A percentile compares a stretch with the other conserved stretches of the same genome.
These are phyloP conservation scores for Turritopsis rubra DNA, from an alignment of 30 jellyfish, hydroid and myxozoan genomes.

Conservation along the genomic window DNA sequence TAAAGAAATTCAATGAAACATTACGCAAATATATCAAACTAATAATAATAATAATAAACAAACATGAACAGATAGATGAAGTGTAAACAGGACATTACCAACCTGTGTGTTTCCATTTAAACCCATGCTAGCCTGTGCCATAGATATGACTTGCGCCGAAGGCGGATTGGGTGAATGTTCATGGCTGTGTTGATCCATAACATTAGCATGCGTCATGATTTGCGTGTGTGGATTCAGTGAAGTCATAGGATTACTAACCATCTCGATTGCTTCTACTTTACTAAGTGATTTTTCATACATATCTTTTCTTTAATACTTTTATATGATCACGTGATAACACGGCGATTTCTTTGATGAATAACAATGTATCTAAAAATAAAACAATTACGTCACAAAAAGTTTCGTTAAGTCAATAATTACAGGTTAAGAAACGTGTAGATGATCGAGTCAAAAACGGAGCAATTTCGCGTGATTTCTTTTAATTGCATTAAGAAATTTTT, in stretches of 20 bases:
- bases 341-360: background rate
- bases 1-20: background rate
- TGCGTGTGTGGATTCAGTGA: conserved; percentile 16
- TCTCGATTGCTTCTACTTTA: conserved; percentile 14
- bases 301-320: background rate
- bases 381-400: background rate
- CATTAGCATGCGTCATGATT: background rate
- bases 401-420: background rate
- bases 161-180: background rate
- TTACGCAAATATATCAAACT: background rate
- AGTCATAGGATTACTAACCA: conserved; percentile 15
- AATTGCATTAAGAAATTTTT: too few species aligned
- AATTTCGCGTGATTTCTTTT: background rate
- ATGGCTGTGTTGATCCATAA: background rate
- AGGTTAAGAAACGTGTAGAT: background rate
- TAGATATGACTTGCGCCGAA: background rate
- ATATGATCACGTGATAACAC: background rate
- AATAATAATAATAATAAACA: background rate
- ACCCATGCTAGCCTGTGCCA: background rate
- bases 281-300: conserved; percentile 7
- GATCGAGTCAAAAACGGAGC: background rate
- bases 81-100: background rate
- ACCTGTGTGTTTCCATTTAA: background rate
- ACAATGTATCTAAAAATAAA: background rate
- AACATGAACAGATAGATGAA: background rate